Base-by-base conservation (phyloP, 2,797 vertebrate genomes). In the Hafferia zeledoni region DNA sequence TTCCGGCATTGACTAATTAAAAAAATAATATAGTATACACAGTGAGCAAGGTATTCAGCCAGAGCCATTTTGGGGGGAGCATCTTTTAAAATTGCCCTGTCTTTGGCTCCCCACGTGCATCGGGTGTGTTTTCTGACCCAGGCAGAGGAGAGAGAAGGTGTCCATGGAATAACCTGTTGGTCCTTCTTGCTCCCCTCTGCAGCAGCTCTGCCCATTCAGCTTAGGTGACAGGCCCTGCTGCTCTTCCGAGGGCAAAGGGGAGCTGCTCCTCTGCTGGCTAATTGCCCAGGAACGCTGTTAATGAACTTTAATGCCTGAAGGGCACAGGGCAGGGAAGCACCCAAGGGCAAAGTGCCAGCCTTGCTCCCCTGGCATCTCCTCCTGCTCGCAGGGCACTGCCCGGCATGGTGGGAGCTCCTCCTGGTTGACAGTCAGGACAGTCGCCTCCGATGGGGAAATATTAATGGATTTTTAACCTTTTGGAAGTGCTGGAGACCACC, bases 391-490 rank as follows among this genome's bases (percentile, higher is more conserved):
- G 41, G 25, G 23, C 37, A 6, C 6, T 25, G 67, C 35, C 17
- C 31, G 20, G 70, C 13, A 0, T 0, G 16, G 52, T 28, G 9
- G 13, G 31, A 60, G 49, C 61, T 33, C 14, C 23, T 1, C 28
- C 4, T 9, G 19, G 6, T 17, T 3, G 35, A 46, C 49, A 27
- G 25, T 4, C 2, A 0, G 37, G 24, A 49, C 39, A 39, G 41
- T 7, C 0, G 1, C 9, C 46, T 30, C 44, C 31, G 5, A 5
- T 2, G 6, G 27, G 30, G 37, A 76, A 19, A 15, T 10, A 8
- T 33, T 37, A 23, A 37, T 37, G 55, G 17, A 31, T 46, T 25
- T 65, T 53, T 27, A 57, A 57, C 49, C 56, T 49, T 39, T 15
- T 27, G 22, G 72, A 33, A 41, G 15, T 20, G 31, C 55, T 43